Conservation (phyloP, 2,888 invertebrate genomes). For the Aphidius colemani region DNA sequence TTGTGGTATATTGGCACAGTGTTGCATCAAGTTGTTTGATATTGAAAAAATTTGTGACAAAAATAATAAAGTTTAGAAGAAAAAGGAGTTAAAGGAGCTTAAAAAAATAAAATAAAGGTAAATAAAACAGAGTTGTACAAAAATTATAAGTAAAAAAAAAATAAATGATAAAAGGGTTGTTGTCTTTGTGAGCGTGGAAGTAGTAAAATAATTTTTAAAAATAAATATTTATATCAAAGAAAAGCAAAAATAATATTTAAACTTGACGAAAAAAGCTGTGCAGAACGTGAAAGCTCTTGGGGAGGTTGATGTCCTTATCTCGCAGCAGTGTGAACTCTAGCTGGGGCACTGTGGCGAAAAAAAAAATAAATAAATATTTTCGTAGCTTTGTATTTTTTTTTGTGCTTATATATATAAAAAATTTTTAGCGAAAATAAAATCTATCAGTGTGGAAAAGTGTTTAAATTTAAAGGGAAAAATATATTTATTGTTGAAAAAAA, state of each 20-base stretch:
- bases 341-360: neutral
- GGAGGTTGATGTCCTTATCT: slow-evolving; percentile 30
- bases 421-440: neutral
- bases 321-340: slow-evolving; percentile 21
- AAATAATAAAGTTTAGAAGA: slow-evolving; percentile 18
- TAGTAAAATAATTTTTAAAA: neutral
- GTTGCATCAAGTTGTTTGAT: slow-evolving; percentile 35
- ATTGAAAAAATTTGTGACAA: slow-evolving; percentile 24
- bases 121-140: no score
- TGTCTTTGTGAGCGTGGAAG: neutral
- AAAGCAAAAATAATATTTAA: neutral
- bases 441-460: neutral
- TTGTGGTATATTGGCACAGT: slow-evolving; percentile 33
- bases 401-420: neutral
- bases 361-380: neutral
- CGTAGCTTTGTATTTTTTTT: neutral
- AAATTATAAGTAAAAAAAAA: no score
- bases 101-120: no score
- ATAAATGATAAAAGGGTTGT: neutral
- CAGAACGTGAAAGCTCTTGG: neutral
- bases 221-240: neutral
- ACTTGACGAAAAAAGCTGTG: neutral
- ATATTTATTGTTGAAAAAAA: neutral
- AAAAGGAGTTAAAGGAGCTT: neutral
- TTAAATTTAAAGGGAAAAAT: neutral